Conservation (phyloP, 1,140 invertebrate genomes). For the Aleiodes sp. region DNA sequence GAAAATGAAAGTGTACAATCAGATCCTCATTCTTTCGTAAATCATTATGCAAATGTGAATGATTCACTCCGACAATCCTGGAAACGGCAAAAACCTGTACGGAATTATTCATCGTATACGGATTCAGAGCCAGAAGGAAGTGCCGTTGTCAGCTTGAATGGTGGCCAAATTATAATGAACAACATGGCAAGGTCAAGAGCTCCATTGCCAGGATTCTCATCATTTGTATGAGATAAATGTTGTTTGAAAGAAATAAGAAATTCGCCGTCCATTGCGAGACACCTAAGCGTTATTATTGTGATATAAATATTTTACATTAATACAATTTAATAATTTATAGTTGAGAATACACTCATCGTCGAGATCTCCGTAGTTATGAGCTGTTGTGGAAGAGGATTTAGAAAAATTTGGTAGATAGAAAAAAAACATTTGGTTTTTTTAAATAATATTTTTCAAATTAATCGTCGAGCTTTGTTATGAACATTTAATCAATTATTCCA, state of each 20-base stretch:
- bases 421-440: not conserved
- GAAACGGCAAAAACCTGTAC: conserved; percentile 90
- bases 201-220: conserved; percentile 95
- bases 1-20: conserved; percentile 92
- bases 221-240: conserved; percentile 83
- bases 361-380: conserved; percentile 1
- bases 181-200: conserved; percentile 96
- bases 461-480: too few relatives aligned
- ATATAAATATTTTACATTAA: not conserved
- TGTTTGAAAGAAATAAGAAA: not conserved
- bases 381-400: not conserved
- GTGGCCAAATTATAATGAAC: conserved; percentile 96
- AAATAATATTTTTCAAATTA: too few relatives aligned
- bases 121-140: conserved; percentile 93
- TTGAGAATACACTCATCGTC: conserved; percentile 2
- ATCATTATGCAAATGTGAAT: conserved; percentile 96
- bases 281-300: conserved; percentile 11
- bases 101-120: conserved; percentile 90
- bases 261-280: not conserved
- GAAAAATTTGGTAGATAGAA: not conserved
- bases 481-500: not conserved
- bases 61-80: conserved; percentile 93
- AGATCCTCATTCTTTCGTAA: conserved; percentile 93
- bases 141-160: conserved; percentile 92
- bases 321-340: conserved; percentile 19